These are phyloP conservation scores for Psylliodes chrysocephalus DNA, from an alignment of 2,888 invertebrate species.

Conservation along the genomic window DNA sequence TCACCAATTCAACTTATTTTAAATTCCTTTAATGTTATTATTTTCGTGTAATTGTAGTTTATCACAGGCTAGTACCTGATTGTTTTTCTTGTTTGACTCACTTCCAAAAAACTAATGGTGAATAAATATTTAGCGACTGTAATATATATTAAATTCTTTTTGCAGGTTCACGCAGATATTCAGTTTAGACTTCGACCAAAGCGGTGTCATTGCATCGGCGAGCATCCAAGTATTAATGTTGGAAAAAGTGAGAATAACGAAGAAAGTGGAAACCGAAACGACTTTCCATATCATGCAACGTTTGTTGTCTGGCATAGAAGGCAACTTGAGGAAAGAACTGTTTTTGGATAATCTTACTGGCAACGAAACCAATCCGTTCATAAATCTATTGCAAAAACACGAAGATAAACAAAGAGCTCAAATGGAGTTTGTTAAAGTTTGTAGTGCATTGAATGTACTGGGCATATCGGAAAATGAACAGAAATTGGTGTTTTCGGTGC, in stretches of 20 bases:
- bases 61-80: too few species aligned
- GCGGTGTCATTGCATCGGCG: constrained; percentile 89
- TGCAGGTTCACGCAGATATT: constrained; percentile 85
- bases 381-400: constrained; percentile 80
- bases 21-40: too few species aligned
- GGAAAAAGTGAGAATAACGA: constrained; percentile 76
- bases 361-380: constrained; percentile 77
- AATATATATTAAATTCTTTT: too few species aligned
- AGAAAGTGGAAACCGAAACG: constrained; percentile 76
- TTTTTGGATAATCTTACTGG: constrained; percentile 81
- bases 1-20: too few species aligned
- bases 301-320: constrained; percentile 85
- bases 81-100: too few species aligned
- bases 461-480: constrained; percentile 82
- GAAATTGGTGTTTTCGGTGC: constrained; percentile 84
- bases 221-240: constrained; percentile 87
- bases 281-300: constrained; percentile 73
- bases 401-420: constrained; percentile 84
- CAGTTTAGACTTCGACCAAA: constrained; percentile 94
- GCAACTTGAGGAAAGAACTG: constrained; percentile 82
- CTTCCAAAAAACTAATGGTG: too few species aligned
- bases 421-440: constrained; percentile 82
- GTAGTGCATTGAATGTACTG: constrained; percentile 79
- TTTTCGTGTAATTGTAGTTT: too few species aligned
- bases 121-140: too few species aligned